These are phyloP conservation scores for Hiodon tergisus DNA, from an alignment of 2,113 vertebrate species.

Conservation along the genomic window DNA sequence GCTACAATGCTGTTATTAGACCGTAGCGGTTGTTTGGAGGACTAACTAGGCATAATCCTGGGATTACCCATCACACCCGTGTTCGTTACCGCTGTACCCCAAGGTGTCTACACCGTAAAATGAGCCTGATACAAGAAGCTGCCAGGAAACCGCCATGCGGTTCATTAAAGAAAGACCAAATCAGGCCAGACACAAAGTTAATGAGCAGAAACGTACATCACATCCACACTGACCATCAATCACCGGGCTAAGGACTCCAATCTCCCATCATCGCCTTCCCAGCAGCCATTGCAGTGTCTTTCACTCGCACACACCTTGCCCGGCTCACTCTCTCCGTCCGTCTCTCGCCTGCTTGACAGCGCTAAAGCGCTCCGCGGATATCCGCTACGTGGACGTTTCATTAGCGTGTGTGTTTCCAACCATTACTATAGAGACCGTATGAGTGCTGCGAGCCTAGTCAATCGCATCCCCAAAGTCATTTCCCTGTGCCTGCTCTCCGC, in stretches of 20 bases:
- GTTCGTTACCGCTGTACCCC: too few species aligned
- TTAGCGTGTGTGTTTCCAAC: background rate
- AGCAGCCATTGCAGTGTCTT: slow-evolving; percentile 30
- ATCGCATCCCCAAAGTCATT: slow-evolving; percentile 9
- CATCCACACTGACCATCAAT: slow-evolving; percentile 52
- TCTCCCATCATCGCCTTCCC: slow-evolving; percentile 31
- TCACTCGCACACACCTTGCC: background rate
- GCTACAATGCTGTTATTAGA: too few species aligned
- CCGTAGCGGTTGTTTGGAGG: too few species aligned
- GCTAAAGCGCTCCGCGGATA: background rate
- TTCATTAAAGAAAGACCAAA: slow-evolving; percentile 49
- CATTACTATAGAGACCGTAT: background rate
- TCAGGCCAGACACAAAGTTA: slow-evolving; percentile 58
- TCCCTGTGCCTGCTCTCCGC: slow-evolving; percentile 1
- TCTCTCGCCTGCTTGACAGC: too few species aligned
- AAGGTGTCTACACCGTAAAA: too few species aligned
- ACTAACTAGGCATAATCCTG: too few species aligned
- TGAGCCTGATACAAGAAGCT: background rate
- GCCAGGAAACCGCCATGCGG: slow-evolving; percentile 29
- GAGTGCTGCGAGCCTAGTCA: background rate
- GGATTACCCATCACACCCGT: too few species aligned
- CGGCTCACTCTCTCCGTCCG: too few species aligned
- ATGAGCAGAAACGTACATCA: slow-evolving; percentile 56
- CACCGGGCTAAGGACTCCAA: slow-evolving; percentile 29
- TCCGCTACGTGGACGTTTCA: slow-evolving; percentile 8